These are phyloP conservation scores for Rapana venosa DNA, from an alignment of 2,888 invertebrate species.

Conservation along the genomic window DNA sequence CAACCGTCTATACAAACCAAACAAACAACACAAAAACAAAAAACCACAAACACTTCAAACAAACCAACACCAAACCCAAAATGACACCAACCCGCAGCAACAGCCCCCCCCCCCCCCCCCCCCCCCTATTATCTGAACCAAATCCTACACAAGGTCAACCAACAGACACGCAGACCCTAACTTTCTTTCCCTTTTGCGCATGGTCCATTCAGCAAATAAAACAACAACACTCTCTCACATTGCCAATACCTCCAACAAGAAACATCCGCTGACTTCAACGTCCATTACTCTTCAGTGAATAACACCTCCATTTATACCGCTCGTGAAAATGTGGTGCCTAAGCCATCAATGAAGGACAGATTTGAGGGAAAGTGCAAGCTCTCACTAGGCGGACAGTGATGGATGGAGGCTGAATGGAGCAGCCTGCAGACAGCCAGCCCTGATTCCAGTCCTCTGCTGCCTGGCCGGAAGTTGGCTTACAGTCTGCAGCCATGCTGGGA, in stretches of 20 bases:
- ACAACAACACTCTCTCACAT: neutral
- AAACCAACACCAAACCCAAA: no score
- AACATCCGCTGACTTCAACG: neutral
- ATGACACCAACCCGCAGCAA: no score
- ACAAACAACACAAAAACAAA: no score
- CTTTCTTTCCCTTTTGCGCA: no score
- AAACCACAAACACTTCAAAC: no score
- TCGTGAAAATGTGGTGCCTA: neutral
- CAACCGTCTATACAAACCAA: no score
- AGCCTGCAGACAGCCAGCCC: neutral
- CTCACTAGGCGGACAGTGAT: conserved; percentile 4
- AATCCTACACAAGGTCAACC: no score
- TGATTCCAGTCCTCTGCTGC: conserved; percentile 3
- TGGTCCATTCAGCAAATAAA: no score
- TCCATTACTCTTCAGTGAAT: neutral
- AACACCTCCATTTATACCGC: neutral
- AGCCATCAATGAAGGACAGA: neutral
- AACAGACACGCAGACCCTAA: no score
- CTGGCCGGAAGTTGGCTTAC: neutral
- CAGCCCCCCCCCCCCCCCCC: no score
- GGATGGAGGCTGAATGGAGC: neutral
- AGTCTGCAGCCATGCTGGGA: neutral
- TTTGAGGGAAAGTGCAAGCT: neutral
- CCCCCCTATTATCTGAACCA: no score
- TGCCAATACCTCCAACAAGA: neutral